These are phyloP conservation scores for Panthera uncia DNA, from an alignment of 2,113 vertebrate species.

Conservation along the genomic window DNA sequence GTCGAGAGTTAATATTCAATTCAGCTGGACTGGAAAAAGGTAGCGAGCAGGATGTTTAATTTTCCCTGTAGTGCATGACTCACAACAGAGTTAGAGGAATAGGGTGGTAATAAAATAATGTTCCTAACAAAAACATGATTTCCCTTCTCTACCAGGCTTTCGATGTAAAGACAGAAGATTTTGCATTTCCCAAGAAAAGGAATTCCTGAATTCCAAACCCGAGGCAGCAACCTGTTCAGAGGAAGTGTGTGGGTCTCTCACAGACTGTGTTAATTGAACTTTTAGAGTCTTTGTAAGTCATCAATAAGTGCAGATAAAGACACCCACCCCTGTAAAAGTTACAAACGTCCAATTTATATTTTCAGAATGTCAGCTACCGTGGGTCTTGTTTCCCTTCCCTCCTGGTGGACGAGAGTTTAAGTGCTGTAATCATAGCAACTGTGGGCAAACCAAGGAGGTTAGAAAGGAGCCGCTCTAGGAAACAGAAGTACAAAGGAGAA, in stretches of 20 bases:
- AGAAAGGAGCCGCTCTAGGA: slow-evolving; percentile 46
- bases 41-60: background rate
- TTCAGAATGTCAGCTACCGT: background rate
- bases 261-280: background rate
- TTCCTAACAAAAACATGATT: background rate
- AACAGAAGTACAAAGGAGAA: background rate
- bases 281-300: background rate
- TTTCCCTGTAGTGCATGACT: background rate
- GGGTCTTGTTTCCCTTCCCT: slow-evolving; percentile 1
- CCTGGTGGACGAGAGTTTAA: rapidly evolving
- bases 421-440: background rate
- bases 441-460: slow-evolving; percentile 10
- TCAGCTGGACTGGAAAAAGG: background rate
- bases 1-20: background rate
- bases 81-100: background rate
- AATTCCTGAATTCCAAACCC: background rate
- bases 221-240: too few relatives aligned
- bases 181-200: background rate
- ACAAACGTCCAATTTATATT: background rate
- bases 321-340: background rate
- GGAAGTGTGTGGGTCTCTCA: background rate
- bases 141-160: background rate
- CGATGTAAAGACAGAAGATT: background rate
- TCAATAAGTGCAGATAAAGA: background rate
- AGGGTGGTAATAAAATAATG: background rate